These are phyloP conservation scores for Bombylius major DNA, from an alignment of 2,888 invertebrate species.

Conservation along the genomic window DNA sequence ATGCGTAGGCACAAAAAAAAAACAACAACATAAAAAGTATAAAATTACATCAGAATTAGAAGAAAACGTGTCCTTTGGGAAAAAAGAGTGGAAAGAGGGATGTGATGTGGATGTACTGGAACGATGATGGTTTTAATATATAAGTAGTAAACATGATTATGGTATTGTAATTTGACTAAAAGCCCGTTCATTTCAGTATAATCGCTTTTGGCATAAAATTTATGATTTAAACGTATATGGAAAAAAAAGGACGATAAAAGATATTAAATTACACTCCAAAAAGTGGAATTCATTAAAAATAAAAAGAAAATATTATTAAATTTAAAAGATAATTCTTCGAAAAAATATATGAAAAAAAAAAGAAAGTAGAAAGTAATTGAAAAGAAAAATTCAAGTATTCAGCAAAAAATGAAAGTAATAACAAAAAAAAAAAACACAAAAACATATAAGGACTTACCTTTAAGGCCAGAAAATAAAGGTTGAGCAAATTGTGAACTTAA, in stretches of 20 bases:
- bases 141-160: too few species aligned
- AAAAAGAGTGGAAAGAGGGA: too few species aligned
- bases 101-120: too few species aligned
- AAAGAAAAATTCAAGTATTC: too few species aligned
- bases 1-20: too few species aligned
- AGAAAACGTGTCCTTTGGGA: too few species aligned
- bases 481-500: constrained; percentile 63
- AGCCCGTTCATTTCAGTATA: constrained; percentile 8
- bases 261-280: background rate
- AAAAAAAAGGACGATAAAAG: constrained; percentile 1
- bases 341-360: background rate
- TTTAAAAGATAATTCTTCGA: background rate
- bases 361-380: background rate
- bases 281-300: constrained; percentile 7
- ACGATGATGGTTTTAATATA: too few species aligned
- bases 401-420: too few species aligned
- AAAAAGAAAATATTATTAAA: background rate
- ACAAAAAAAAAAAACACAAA: too few species aligned
- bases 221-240: constrained; percentile 3
- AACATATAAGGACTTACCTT: constrained; percentile 44
- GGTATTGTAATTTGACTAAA: constrained; percentile 12
- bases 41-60: too few species aligned
- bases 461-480: constrained; percentile 66
- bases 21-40: too few species aligned
- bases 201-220: constrained; percentile 11